Conservation (phyloP, 2,113 vertebrate species). For the Ctenomys sociabilis region DNA sequence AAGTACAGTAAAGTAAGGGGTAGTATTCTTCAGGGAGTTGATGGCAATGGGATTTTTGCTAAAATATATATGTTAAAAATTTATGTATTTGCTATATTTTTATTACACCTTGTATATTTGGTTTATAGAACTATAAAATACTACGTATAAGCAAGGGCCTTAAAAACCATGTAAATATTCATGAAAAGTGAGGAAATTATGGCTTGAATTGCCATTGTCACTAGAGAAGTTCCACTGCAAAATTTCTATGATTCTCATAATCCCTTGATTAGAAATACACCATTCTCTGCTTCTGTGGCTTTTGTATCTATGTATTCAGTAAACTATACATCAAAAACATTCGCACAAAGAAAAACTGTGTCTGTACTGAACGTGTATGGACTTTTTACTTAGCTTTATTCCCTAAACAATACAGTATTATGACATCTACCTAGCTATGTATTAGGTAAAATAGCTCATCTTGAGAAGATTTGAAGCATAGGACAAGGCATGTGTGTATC, state of each 20-base stretch:
- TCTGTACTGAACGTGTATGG: neutral
- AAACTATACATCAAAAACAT: neutral
- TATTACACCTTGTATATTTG: neutral
- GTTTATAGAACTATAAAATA: neutral
- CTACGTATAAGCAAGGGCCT: neutral
- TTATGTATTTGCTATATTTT: neutral
- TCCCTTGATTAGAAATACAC: slow-evolving; percentile 1
- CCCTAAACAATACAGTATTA: neutral
- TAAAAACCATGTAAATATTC: neutral
- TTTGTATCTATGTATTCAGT: neutral
- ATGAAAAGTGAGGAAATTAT: slow-evolving; percentile 22
- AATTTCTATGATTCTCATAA: neutral
- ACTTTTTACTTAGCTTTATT: neutral
- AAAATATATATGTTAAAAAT: neutral
- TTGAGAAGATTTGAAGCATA: neutral
- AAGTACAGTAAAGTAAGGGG: neutral
- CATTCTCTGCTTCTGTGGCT: neutral
- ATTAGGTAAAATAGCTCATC: neutral
- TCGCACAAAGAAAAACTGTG: no score
- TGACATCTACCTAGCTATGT: neutral
- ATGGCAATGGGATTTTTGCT: neutral
- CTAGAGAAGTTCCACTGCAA: slow-evolving; percentile 2
- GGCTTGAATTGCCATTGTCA: neutral
- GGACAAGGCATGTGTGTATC: neutral
- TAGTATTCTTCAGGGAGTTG: neutral